phyloP scores from a whole-genome alignment of 2,113 vertebrate genomes.

The Rallus limicola region DNA sequence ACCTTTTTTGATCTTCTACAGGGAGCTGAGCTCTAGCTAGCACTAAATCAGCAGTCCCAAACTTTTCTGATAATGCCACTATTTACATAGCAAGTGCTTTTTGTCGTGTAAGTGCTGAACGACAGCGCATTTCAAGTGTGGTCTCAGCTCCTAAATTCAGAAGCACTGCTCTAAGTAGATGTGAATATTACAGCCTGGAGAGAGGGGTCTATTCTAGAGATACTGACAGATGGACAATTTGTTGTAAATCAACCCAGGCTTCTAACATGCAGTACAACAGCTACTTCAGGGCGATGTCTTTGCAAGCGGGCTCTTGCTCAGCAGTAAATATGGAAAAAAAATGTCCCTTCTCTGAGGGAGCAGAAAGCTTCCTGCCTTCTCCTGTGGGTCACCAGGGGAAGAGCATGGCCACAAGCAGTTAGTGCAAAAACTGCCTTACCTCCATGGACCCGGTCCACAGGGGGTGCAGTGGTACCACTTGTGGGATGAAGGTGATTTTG shows the following conservation, averaged over 20 bases:
- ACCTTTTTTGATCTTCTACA: not conserved
- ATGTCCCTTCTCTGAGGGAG: not conserved
- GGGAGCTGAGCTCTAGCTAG: not conserved
- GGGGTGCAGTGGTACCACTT: not conserved
- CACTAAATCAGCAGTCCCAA: not conserved
- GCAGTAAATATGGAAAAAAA: not conserved
- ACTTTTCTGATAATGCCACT: not conserved
- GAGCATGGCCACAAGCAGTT: not conserved
- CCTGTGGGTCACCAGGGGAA: not conserved
- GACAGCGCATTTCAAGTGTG: not conserved
- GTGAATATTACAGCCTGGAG: slow-evolving; percentile 8
- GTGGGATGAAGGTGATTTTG: not conserved
- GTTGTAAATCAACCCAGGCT: slow-evolving; percentile 13
- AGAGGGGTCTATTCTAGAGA: not conserved
- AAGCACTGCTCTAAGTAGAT: not conserved
- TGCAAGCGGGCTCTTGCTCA: slow-evolving; percentile 20
- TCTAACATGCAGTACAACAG: not conserved
- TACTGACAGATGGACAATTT: slow-evolving; percentile 11
- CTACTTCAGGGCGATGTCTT: slow-evolving; percentile 24
- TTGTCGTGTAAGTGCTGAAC: not conserved
- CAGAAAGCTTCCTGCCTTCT: not conserved
- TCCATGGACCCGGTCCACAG: fast-evolving
- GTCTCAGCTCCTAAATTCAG: slow-evolving; percentile 18
- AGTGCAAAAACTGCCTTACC: not conserved
- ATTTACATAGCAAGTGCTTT: not conserved